These are phyloP conservation scores for Cataglyphis hispanica DNA, from an alignment of 1,140 invertebrate species.

Conservation along the genomic window DNA sequence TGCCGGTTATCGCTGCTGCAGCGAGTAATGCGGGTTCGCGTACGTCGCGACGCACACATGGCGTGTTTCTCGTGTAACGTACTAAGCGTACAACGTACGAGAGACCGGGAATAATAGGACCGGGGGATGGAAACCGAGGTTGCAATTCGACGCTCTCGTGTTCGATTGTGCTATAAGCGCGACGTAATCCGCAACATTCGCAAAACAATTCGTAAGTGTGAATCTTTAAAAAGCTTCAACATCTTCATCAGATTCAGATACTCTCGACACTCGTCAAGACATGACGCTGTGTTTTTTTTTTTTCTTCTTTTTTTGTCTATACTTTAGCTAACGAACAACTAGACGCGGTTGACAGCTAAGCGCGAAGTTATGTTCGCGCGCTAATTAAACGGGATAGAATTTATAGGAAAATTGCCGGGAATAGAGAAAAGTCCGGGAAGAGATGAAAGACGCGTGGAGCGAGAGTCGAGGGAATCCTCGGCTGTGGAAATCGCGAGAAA, in stretches of 20 bases:
- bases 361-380: background rate
- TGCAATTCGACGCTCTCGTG: background rate
- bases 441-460: background rate
- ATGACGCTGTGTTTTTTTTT: too few species aligned
- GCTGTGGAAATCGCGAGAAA: constrained; percentile 47
- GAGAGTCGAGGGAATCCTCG: background rate
- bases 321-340: background rate
- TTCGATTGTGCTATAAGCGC: background rate
- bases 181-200: background rate
- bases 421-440: constrained; percentile 14
- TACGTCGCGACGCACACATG: background rate
- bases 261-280: background rate
- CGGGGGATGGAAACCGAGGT: background rate
- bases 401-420: constrained; percentile 31
- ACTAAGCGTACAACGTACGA: background rate
- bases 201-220: background rate
- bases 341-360: background rate
- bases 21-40: background rate
- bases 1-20: constrained; percentile 36
- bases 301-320: background rate
- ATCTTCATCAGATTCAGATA: too few species aligned
- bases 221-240: background rate
- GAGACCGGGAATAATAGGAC: constrained; percentile 35
- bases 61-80: background rate
- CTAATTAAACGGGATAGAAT: constrained; percentile 52